Evolutionary conservation across 2,888 invertebrate genomes (phyloP), one percentile per base, ranked within the genome.

Genomic region (Acanthosepion esculentum): DNA sequence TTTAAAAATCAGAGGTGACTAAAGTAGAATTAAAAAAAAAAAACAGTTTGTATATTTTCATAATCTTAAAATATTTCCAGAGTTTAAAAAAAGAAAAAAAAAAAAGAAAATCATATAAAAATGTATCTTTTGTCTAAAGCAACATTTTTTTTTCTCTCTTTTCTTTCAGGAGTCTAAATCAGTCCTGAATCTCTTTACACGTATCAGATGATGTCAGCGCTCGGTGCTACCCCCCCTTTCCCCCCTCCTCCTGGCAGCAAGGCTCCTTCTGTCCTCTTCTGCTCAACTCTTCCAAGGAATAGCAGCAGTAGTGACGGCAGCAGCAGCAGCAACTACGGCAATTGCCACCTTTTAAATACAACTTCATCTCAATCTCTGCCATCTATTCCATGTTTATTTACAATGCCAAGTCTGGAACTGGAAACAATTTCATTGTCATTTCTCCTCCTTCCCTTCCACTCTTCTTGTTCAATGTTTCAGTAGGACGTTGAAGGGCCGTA

Each of bases 121-220:
- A n/a, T 4, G 8, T 33, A n/a, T 33, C 15, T 78, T 78, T 78
- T 78, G 12, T n/a, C 33, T 78, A 78, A 78, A 78, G 10, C 6
- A 59, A 15, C 12, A 18, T 48, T 92, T 94, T 33, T 93, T 41
- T 92, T 94, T 33, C 92, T 95, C 95, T 94, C 95, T 95, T 96
- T 95, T 95, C 95, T 97, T 97, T 59, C 97, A 97, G 97, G 97
- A 98, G 97, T 99, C 99, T 96, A 98, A 99, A 97, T 99, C 99
- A 95, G 99, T 99, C 94, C 98, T 99, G 95, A 99, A 99, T 98
- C 98, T 99, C 53, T 99, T 99, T 98, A 99, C 99, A 92, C 98
- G 99, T 96, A 98, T 98, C 97, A 98, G 98, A 97, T 98, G 98
- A 98, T 94, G 94, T 50, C 93, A 48, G 93, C 93, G 18, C 48